Percentiles rank a stretch among this genome's conserved stretches.
phyloP scores from a whole-genome alignment of 2,113 vertebrate species.

The Forbesichthys agassizii region DNA sequence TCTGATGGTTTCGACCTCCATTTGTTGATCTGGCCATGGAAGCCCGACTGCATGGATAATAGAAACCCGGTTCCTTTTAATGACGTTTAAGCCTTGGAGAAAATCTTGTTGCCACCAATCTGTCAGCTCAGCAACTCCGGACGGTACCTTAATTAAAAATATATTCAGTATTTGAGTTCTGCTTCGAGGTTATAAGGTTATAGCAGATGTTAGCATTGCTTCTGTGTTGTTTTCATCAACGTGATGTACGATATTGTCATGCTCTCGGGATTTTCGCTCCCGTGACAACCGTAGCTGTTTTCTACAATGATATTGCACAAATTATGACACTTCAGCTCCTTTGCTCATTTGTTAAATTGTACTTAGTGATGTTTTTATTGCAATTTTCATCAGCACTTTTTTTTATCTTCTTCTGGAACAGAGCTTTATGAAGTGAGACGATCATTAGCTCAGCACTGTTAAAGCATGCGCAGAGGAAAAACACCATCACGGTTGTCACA shows the following conservation, averaged over 20 bases:
- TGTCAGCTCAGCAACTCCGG: slow-evolving; percentile 5
- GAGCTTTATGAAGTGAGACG: slow-evolving; percentile 63
- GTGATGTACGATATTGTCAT: neutral
- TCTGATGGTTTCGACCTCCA: slow-evolving; percentile 71
- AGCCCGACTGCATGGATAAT: slow-evolving; percentile 61
- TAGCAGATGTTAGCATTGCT: neutral
- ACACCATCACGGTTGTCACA: slow-evolving; percentile 75
- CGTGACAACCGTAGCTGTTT: slow-evolving; percentile 45
- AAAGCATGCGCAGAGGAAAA: slow-evolving; percentile 70
- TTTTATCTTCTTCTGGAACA: slow-evolving; percentile 24
- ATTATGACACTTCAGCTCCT: slow-evolving; percentile 65
- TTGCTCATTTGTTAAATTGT: slow-evolving; percentile 67
- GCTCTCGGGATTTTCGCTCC: slow-evolving; percentile 19
- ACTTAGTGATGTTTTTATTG: slow-evolving; percentile 74
- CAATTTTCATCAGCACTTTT: slow-evolving; percentile 66
- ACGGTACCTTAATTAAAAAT: no score
- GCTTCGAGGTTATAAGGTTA: slow-evolving; percentile 1
- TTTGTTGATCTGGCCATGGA: slow-evolving; percentile 73
- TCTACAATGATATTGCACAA: slow-evolving; percentile 56
- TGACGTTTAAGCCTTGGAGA: slow-evolving; percentile 47
- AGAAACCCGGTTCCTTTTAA: slow-evolving; percentile 52
- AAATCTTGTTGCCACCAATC: slow-evolving; percentile 35
- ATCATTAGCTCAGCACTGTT: slow-evolving; percentile 73
- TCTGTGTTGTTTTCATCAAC: neutral
- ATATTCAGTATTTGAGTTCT: neutral